Evolutionary conservation across 2,888 invertebrate species (phyloP), one percentile per base, ranked within the genome.

Genomic region (Eugnorisma glareosa): DNA sequence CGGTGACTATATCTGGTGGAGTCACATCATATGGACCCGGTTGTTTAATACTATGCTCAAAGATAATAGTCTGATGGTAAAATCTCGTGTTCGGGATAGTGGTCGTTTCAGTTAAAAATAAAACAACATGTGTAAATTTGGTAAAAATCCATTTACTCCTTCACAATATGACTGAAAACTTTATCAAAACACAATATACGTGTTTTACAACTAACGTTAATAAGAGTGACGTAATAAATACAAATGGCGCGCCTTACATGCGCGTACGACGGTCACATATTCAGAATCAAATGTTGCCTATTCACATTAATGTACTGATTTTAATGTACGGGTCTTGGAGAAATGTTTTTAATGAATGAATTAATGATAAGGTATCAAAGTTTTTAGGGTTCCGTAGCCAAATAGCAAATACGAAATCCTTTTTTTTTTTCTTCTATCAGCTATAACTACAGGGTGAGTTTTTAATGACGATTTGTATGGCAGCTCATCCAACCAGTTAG

Each of bases 161-260:
- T 94, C 95, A 96, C 95, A 95, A 94, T 89, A 95, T 96, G 96
- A 96, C 96, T 96, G 95, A 95, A 96, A 95, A 94, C 93, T 94
- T 95, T 96, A 96, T 95, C 93, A 94, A 95, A 95, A 96, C 95
- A 96, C 96, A 95, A 94, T 94, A 94, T 92, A 94, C 94, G 95
- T 95, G 95, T 95, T 94, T 94, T 92, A 93, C 90, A 94, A 94
- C 95, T 96, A 95, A 94, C 92, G 92, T 95, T 96, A 95, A 94
- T 95, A 96, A 93, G 93, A 84, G 91, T 93, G 94, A 92, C 94
- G 92, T 91, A 94, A 95, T 95, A 93, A 94, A 94, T 94, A 94
- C 89, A 91, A 89, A 91, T 84, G 88, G 90, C 92, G 91, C 89
- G 79, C 84, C 75, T 85, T 87, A 88, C 88, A 89, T 86, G 83